These are phyloP conservation scores for Menura novaehollandiae DNA, from an alignment of 2,113 vertebrate species.

Conservation along the genomic window DNA sequence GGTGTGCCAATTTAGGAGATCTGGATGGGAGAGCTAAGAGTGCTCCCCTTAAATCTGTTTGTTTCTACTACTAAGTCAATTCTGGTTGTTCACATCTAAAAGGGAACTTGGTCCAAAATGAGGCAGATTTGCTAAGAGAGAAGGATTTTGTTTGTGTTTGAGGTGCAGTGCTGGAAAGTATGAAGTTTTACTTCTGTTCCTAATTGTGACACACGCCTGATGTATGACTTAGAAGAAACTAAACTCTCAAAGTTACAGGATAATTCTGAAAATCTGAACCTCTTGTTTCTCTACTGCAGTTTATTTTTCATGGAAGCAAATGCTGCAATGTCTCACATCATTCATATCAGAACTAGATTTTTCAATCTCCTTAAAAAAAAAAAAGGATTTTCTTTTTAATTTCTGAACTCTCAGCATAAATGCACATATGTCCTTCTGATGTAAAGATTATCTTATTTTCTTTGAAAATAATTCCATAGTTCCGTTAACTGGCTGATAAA, in stretches of 20 bases:
- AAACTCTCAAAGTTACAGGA: background rate
- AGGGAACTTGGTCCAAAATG: background rate
- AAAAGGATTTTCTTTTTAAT: background rate
- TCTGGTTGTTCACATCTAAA: background rate
- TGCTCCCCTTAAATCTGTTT: background rate
- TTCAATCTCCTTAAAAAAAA: background rate
- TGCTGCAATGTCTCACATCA: background rate
- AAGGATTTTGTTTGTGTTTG: background rate
- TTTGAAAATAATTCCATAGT: background rate
- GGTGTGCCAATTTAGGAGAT: background rate
- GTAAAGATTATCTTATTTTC: background rate
- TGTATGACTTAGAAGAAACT: background rate
- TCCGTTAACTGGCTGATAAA: background rate
- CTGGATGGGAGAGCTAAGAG: background rate
- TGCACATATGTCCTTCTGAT: background rate
- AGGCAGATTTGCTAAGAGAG: background rate
- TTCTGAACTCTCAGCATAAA: background rate
- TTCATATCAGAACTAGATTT: background rate
- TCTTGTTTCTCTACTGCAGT: background rate
- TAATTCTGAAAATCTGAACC: background rate
- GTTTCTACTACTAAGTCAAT: background rate
- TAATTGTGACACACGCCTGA: background rate
- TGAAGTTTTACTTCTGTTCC: background rate
- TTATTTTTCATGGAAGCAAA: background rate
- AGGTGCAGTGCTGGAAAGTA: background rate